Evolutionary conservation across 2,888 invertebrate genomes (phyloP).

Genomic region (Aleiodes leptofemur): DNA sequence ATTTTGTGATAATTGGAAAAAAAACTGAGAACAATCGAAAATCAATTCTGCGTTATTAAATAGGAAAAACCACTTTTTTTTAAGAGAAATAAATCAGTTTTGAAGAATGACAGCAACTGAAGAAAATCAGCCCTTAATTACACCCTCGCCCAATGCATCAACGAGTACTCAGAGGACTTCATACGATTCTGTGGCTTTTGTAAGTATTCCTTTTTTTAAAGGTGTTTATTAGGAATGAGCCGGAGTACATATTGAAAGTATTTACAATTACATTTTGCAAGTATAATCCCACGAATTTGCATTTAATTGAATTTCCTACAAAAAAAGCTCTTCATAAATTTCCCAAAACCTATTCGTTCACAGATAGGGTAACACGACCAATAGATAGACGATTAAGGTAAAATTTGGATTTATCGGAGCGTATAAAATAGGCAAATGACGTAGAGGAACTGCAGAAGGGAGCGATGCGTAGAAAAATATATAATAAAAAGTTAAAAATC

Average conservation of each 20-base stretch:
- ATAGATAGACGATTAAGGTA: too few species aligned
- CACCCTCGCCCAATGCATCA: conserved; percentile 50
- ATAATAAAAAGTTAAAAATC: too few species aligned
- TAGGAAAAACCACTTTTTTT: not conserved
- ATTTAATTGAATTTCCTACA: not conserved
- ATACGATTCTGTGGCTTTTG: conserved; percentile 63
- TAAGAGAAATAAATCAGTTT: not conserved
- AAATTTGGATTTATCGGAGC: too few species aligned
- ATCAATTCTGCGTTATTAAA: not conserved
- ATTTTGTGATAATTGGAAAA: conserved; percentile 1
- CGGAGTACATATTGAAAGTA: too few species aligned
- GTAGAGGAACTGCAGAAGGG: too few species aligned
- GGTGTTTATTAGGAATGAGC: too few species aligned
- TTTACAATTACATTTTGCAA: too few species aligned
- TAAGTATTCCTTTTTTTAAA: conserved; percentile 52
- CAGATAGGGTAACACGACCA: too few species aligned
- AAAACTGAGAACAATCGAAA: not conserved
- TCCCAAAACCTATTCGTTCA: not conserved
- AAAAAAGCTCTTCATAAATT: not conserved
- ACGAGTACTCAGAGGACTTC: conserved; percentile 54
- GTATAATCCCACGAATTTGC: not conserved
- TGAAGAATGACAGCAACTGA: conserved; percentile 63
- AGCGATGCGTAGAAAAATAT: too few species aligned
- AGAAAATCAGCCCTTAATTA: conserved; percentile 65
- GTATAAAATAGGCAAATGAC: too few species aligned